Evolutionary conservation across 2,888 invertebrate species (phyloP).

Genomic region (Ctenicera cuprea): DNA sequence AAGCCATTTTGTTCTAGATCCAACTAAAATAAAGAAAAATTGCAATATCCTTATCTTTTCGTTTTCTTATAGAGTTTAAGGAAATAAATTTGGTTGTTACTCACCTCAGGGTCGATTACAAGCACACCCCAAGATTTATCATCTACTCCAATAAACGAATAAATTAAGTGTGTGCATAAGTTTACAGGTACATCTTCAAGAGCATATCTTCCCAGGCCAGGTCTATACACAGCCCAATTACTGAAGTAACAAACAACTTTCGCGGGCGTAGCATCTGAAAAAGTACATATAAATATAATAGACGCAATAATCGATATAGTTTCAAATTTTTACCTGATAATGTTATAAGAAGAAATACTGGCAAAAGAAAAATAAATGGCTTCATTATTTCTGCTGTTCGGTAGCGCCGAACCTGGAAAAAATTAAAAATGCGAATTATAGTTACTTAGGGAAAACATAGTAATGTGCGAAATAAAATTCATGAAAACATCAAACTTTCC

Average conservation of each 20-base stretch:
- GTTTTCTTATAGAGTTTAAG: too few species aligned
- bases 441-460: too few species aligned
- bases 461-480: too few species aligned
- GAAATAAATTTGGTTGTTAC: slow-evolving; percentile 17
- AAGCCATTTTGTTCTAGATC: slow-evolving; percentile 87
- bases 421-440: not conserved
- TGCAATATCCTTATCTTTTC: too few species aligned
- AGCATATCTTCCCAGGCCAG: slow-evolving; percentile 87
- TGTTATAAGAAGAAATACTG: not conserved
- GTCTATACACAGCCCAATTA: slow-evolving; percentile 91
- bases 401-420: not conserved
- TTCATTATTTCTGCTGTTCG: not conserved
- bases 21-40: slow-evolving; percentile 73
- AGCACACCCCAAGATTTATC: slow-evolving; percentile 86
- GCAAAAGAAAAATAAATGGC: not conserved
- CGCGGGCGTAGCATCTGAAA: slow-evolving; percentile 60
- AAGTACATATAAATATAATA: slow-evolving; percentile 15
- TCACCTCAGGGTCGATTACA: slow-evolving; percentile 87
- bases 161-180: slow-evolving; percentile 90
- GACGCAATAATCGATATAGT: not conserved
- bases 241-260: slow-evolving; percentile 81
- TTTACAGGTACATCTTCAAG: slow-evolving; percentile 89
- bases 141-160: slow-evolving; percentile 91
- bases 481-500: too few species aligned
- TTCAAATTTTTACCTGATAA: not conserved